These are phyloP conservation scores for Andrena praecox DNA, from an alignment of 2,888 invertebrate genomes.

Conservation along the genomic window DNA sequence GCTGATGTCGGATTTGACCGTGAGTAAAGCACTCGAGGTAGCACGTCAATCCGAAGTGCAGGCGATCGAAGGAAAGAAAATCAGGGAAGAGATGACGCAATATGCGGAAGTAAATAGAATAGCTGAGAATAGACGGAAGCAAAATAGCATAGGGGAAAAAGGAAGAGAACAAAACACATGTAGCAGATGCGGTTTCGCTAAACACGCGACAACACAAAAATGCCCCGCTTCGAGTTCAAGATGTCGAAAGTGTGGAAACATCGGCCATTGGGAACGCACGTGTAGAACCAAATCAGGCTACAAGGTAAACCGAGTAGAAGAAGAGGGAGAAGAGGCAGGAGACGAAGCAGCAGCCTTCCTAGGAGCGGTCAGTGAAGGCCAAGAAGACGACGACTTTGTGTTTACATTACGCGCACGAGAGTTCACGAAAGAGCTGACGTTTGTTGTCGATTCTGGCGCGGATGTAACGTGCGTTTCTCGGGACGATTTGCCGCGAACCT, in stretches of 20 bases:
- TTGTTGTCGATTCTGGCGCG: neutral
- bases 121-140: neutral
- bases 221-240: neutral
- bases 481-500: neutral
- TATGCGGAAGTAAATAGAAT: neutral
- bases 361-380: neutral
- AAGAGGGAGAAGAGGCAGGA: neutral
- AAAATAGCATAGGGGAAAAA: neutral
- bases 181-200: neutral
- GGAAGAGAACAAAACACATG: neutral
- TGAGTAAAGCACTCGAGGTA: neutral
- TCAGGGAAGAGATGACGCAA: neutral
- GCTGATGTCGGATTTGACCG: neutral
- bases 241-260: neutral
- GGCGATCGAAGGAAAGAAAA: neutral
- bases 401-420: neutral
- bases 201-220: neutral
- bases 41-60: neutral
- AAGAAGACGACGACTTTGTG: neutral
- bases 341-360: neutral
- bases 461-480: conserved; percentile 1
- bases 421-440: neutral
- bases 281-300: neutral
- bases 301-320: conserved; percentile 4
- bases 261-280: neutral